phyloP scores from a whole-genome alignment of 2,113 vertebrate genomes.

The Antechinus stuartii region DNA sequence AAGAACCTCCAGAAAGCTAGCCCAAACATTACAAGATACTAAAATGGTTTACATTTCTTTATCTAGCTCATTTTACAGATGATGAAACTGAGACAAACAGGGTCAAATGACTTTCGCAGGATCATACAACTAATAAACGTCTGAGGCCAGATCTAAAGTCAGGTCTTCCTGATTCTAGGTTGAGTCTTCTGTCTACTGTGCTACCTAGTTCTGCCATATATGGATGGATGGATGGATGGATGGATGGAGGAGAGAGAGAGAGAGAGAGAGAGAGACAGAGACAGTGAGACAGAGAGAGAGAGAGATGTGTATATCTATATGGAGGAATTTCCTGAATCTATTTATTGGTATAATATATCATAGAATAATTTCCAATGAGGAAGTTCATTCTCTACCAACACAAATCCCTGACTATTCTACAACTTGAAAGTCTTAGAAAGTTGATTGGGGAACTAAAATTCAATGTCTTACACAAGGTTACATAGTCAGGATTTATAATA shows the following conservation, averaged over 20 bases:
- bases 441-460: background rate
- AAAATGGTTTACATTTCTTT: background rate
- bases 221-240: too few species aligned
- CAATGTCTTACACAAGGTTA: background rate
- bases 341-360: too few species aligned
- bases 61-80: background rate
- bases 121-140: background rate
- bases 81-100: background rate
- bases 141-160: background rate
- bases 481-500: background rate
- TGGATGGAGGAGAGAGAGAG: too few species aligned
- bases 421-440: background rate
- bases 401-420: background rate
- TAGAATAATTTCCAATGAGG: background rate
- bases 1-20: too few species aligned
- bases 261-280: too few species aligned
- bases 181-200: too few species aligned
- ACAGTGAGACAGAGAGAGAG: too few species aligned
- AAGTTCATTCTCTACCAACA: background rate
- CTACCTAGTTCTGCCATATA: too few species aligned
- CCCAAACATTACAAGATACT: background rate
- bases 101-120: background rate
- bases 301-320: too few species aligned
- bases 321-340: too few species aligned
- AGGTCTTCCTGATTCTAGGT: too few species aligned